These are phyloP conservation scores for Lochmaea capreae DNA, from an alignment of 2,888 invertebrate species.

Conservation along the genomic window DNA sequence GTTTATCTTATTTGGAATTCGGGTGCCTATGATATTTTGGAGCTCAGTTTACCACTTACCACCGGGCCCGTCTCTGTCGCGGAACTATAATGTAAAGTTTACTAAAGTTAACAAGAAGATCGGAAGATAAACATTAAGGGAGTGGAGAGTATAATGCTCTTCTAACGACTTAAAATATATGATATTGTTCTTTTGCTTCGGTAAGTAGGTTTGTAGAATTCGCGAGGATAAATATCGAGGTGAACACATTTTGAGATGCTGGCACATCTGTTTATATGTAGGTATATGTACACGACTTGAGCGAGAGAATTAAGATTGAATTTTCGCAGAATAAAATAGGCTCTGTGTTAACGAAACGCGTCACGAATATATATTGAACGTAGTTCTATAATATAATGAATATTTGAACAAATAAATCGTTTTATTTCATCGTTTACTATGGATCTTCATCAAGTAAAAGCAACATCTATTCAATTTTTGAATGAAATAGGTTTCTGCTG, in stretches of 20 bases:
- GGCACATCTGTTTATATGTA: not conserved
- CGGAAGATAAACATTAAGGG: slow-evolving; percentile 23
- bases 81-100: slow-evolving; percentile 19
- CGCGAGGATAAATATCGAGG: too few relatives aligned
- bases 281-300: not conserved
- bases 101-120: slow-evolving; percentile 28
- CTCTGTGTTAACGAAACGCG: too few relatives aligned
- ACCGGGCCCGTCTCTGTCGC: not conserved
- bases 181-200: slow-evolving; percentile 18
- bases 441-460: too few relatives aligned
- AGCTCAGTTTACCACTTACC: too few relatives aligned
- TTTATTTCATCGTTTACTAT: too few relatives aligned
- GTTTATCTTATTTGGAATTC: too few relatives aligned
- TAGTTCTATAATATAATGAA: too few relatives aligned
- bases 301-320: not conserved
- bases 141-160: slow-evolving; percentile 25
- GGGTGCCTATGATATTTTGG: too few relatives aligned
- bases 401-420: too few relatives aligned
- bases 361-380: too few relatives aligned
- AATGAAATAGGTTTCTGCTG: too few relatives aligned
- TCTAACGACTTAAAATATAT: slow-evolving; percentile 20
- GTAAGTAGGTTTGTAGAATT: slow-evolving; percentile 16
- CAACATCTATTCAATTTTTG: too few relatives aligned
- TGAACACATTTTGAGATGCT: not conserved
- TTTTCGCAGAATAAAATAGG: not conserved